These are phyloP conservation scores for Phyllostomus hastatus DNA, from an alignment of 2,113 vertebrate species.

Conservation along the genomic window DNA sequence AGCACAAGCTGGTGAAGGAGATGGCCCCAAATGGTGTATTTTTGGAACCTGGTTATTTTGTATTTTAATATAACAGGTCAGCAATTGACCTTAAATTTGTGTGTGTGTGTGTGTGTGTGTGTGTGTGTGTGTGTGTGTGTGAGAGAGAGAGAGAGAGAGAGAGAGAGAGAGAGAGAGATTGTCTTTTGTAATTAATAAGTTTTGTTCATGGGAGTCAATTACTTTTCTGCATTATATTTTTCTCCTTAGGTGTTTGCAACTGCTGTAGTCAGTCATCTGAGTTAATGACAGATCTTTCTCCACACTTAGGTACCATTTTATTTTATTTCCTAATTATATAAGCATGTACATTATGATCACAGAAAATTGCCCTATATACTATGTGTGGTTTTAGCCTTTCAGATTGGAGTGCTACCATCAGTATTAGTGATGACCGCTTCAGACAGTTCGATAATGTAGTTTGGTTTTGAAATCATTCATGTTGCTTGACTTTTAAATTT, in stretches of 20 bases:
- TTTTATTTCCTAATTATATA: slow-evolving; percentile 65
- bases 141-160: too few species aligned
- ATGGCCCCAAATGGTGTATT: background rate
- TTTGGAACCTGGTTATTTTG: background rate
- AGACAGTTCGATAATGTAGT: slow-evolving; percentile 31
- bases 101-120: background rate
- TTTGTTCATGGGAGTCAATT: slow-evolving; percentile 34
- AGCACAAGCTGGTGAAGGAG: background rate
- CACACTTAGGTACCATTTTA: slow-evolving; percentile 57
- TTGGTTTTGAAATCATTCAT: slow-evolving; percentile 55
- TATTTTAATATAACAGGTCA: slow-evolving; percentile 40
- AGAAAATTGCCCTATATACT: background rate
- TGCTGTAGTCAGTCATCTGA: slow-evolving; percentile 45
- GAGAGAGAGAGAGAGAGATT: background rate
- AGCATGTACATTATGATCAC: slow-evolving; percentile 45
- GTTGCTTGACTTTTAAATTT: slow-evolving; percentile 33
- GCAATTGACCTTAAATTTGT: background rate
- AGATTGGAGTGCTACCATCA: background rate
- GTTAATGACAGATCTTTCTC: slow-evolving; percentile 63
- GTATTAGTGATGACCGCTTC: slow-evolving; percentile 53
- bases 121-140: background rate
- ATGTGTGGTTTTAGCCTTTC: slow-evolving; percentile 61
- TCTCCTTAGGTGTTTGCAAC: slow-evolving; percentile 22
- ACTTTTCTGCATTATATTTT: slow-evolving; percentile 2
- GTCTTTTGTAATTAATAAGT: slow-evolving; percentile 40